Evolutionary conservation across 2,113 vertebrate species (phyloP), one percentile per base, ranked within the genome.

Genomic region (Xenopus laevis): DNA sequence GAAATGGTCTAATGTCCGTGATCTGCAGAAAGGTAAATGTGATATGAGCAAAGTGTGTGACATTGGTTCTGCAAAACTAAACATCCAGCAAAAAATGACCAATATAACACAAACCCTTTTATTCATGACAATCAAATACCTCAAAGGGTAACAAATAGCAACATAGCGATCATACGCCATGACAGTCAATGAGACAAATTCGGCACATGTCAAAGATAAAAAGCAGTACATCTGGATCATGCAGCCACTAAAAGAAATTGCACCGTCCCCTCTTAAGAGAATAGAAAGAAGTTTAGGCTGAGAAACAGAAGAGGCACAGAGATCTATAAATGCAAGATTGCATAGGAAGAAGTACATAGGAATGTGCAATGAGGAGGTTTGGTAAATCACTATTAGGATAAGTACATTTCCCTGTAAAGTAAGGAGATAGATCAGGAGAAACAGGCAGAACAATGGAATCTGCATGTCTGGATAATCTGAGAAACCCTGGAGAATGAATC

Each of bases 401-500:
- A 81, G 55, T 27, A 52, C 27, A 7, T 78, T 77, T 9, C 60
- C 63, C 68, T 69, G 20, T 23, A 78, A 10, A 71, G 78, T 79
- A 10, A 79, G 10, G 6, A 68, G 52, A 27, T 81, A 79, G 23
- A 68, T 71, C 65, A 64, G 18, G 16, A 80, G 33, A 13, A 82
- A 59, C 61, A 74, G 57, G 11, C 72, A 8, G 20, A 81, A 80
- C 21, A 77, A 78, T 30, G 45, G 17, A 47, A 6, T 17, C 18
- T 80, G 71, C 27, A 71, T 71, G 77, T 59, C 65, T 71, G 18
- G 20, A 4, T 71, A 15, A 23, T 78, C 57, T 16, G 44, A 78
- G 81, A 81, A 76, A 44, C 44, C 71, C 63, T 64, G 1, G 46
- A 81, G 59, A 40, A 74, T 78, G 23, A 81, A 78, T 71, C 68